These are phyloP conservation scores for Erynnis tages DNA, from an alignment of 2,888 invertebrate genomes.

Conservation along the genomic window DNA sequence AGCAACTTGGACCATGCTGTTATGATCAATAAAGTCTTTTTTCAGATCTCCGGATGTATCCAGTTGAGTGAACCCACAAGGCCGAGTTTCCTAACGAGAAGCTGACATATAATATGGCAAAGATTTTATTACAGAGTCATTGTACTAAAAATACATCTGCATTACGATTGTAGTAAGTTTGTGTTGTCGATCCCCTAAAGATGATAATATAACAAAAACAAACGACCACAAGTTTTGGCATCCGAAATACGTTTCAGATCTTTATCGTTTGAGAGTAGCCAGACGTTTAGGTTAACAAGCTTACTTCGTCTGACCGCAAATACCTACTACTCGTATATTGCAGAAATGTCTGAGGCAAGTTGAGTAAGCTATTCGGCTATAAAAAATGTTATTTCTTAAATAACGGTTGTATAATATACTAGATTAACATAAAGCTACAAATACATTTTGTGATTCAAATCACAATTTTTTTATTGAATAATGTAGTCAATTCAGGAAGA, in stretches of 20 bases:
- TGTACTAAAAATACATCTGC: slow-evolving; percentile 27
- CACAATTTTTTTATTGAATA: no score
- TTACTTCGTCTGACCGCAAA: neutral
- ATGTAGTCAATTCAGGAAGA: no score
- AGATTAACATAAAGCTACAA: no score
- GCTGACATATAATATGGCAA: slow-evolving; percentile 35
- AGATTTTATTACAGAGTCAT: slow-evolving; percentile 36
- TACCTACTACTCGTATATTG: neutral
- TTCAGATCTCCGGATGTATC: slow-evolving; percentile 22
- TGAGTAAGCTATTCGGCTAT: no score
- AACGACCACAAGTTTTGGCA: slow-evolving; percentile 5
- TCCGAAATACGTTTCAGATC: slow-evolving; percentile 7
- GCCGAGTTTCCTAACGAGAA: slow-evolving; percentile 37
- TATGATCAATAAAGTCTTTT: slow-evolving; percentile 23
- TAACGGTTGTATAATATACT: no score
- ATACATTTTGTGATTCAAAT: no score
- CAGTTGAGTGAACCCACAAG: slow-evolving; percentile 38
- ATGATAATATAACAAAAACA: neutral
- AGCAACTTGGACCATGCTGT: slow-evolving; percentile 18
- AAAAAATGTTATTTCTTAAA: no score
- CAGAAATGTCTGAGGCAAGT: neutral
- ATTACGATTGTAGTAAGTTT: slow-evolving; percentile 3
- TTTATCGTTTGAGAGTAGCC: slow-evolving; percentile 2
- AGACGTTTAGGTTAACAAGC: neutral
- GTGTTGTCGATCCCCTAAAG: neutral